A percentile compares a stretch with the other conserved stretches of the same genome.
phyloP scores from a whole-genome alignment of 2,113 vertebrate species.

The Egretta garzetta region DNA sequence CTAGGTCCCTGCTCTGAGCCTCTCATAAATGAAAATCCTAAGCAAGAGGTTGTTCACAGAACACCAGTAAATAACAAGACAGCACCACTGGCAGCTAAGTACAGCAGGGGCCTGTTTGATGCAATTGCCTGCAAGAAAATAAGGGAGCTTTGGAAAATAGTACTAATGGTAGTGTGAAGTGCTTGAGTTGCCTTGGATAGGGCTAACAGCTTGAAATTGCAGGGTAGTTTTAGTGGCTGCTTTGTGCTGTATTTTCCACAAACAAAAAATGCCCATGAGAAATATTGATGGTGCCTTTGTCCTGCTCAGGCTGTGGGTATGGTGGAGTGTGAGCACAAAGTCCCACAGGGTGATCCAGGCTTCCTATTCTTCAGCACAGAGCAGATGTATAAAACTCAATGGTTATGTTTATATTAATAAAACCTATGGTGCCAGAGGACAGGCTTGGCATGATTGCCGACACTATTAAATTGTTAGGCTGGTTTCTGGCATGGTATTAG shows the following conservation, averaged over 20 bases:
- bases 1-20: not conserved
- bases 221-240: not conserved
- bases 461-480: not conserved
- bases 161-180: not conserved
- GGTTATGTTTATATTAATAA: not conserved
- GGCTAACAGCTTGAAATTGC: not conserved
- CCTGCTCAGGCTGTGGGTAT: not conserved
- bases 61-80: not conserved
- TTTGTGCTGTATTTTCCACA: not conserved
- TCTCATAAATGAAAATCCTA: not conserved
- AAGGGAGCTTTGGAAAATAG: not conserved
- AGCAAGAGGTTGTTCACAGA: not conserved
- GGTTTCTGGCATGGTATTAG: not conserved
- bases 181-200: not conserved
- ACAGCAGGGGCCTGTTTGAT: not conserved
- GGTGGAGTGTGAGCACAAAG: not conserved
- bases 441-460: rapidly evolving
- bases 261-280: not conserved
- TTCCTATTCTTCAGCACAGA: not conserved
- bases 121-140: not conserved
- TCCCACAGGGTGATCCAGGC: not conserved
- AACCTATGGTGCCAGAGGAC: not conserved
- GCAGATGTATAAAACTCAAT: not conserved
- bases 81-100: not conserved
- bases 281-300: not conserved